These are phyloP conservation scores for Cavia porcellus DNA, from an alignment of 2,113 vertebrate genomes.

Conservation along the genomic window DNA sequence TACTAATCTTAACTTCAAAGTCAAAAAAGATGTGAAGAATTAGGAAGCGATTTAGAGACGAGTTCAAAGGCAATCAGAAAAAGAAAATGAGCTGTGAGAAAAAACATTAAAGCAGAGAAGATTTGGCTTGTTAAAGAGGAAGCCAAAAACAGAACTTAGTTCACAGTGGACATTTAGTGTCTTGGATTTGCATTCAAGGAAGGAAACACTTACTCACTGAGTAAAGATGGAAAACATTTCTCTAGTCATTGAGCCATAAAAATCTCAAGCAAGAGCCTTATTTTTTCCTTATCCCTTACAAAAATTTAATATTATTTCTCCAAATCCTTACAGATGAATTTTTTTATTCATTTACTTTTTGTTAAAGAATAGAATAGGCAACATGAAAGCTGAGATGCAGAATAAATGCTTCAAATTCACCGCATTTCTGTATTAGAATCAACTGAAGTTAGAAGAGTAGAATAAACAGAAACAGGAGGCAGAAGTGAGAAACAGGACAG, in stretches of 20 bases:
- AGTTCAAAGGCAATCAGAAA: conserved; percentile 42
- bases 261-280: background rate
- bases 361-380: conserved; percentile 16
- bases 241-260: background rate
- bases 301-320: background rate
- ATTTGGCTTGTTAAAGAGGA: background rate
- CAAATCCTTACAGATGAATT: background rate
- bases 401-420: conserved; percentile 11
- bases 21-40: conserved; percentile 37
- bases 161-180: background rate
- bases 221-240: background rate
- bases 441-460: background rate
- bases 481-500: background rate
- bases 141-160: background rate
- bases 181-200: background rate
- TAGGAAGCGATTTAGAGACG: background rate
- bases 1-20: background rate
- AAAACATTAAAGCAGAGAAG: conserved; percentile 26
- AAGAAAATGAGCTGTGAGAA: background rate
- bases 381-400: background rate
- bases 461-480: background rate
- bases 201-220: background rate
- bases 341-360: background rate
- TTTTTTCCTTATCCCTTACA: background rate
- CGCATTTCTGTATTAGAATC: background rate